Percentiles rank a stretch among this genome's conserved stretches.
Conservation (phyloP, 1,140 invertebrate species). For the Epicauta chinensis region DNA sequence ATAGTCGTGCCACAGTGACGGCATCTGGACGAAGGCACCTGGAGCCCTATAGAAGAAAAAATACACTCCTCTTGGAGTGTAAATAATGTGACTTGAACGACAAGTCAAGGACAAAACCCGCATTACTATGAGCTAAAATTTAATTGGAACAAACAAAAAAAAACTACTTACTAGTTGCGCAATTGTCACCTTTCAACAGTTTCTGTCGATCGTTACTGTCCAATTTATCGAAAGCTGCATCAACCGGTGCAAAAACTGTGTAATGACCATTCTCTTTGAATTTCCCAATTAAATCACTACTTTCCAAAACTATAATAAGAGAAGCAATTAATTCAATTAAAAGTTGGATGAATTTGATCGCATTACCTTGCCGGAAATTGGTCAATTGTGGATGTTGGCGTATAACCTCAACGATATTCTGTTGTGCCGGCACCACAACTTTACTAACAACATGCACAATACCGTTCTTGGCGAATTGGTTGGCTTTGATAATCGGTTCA, state of each 20-base stretch:
- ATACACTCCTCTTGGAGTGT: no score
- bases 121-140: no score
- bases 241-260: constrained; percentile 59
- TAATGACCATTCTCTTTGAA: constrained; percentile 49
- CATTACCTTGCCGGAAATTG: constrained; percentile 38
- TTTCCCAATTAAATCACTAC: constrained; percentile 47
- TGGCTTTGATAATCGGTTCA: constrained; percentile 44
- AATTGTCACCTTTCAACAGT: constrained; percentile 44
- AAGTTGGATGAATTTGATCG: neutral
- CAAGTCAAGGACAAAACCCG: no score
- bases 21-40: no score
- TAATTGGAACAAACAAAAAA: neutral
- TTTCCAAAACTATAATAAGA: constrained; percentile 39
- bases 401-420: constrained; percentile 44
- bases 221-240: constrained; percentile 55
- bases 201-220: constrained; percentile 42
- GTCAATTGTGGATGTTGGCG: constrained; percentile 32
- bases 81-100: no score
- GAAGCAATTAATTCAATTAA: neutral
- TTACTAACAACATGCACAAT: constrained; percentile 60
- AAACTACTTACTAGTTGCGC: constrained; percentile 46
- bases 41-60: no score
- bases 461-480: constrained; percentile 56
- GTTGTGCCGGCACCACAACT: constrained; percentile 51
- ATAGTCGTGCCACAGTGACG: no score